A percentile compares a stretch with the other conserved stretches of the same genome.
These are phyloP conservation scores for Leptopilina drosophilae DNA, from an alignment of 2,888 invertebrate species.

Conservation along the genomic window DNA sequence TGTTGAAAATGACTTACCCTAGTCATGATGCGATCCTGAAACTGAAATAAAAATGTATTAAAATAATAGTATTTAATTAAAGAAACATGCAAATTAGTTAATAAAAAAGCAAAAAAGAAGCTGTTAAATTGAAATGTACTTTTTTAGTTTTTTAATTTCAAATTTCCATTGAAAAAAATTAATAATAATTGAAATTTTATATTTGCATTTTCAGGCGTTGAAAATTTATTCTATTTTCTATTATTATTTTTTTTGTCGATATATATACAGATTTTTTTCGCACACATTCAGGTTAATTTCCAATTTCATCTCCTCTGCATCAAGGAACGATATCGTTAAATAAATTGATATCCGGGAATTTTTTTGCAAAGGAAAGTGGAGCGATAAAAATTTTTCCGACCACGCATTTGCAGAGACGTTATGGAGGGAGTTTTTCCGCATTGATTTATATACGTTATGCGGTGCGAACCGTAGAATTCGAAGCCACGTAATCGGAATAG, in stretches of 20 bases:
- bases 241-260: neutral
- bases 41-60: too few relatives aligned
- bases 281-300: constrained; percentile 14
- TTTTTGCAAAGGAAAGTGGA: constrained; percentile 20
- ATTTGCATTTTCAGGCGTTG: too few relatives aligned
- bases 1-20: too few relatives aligned
- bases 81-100: too few relatives aligned
- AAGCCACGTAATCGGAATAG: constrained; percentile 74
- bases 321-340: constrained; percentile 18
- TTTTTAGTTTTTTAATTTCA: too few relatives aligned
- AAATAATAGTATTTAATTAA: too few relatives aligned
- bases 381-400: constrained; percentile 36
- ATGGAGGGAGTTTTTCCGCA: constrained; percentile 66
- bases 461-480: constrained; percentile 59
- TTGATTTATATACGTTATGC: constrained; percentile 62
- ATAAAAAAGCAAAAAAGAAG: neutral
- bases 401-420: constrained; percentile 53
- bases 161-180: too few relatives aligned
- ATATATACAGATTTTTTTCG: neutral
- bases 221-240: too few relatives aligned
- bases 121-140: too few relatives aligned
- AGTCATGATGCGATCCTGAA: too few relatives aligned
- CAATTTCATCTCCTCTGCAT: constrained; percentile 11
- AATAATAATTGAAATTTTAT: too few relatives aligned
- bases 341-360: constrained; percentile 26